Conservation (phyloP, 2,113 vertebrate genomes). For the Propithecus coquereli region DNA sequence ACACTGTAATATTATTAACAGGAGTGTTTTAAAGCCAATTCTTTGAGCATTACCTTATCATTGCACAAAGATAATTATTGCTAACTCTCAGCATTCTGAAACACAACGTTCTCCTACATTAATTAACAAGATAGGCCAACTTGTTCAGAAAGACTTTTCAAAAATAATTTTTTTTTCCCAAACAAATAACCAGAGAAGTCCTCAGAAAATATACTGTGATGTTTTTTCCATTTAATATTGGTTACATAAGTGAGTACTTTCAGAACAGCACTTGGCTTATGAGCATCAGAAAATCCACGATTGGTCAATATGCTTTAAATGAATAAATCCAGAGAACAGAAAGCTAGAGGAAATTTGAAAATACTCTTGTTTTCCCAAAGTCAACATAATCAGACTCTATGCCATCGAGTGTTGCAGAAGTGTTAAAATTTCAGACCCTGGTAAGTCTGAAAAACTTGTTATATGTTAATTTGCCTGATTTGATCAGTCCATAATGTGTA, state of each 20-base stretch:
- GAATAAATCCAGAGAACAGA: not conserved
- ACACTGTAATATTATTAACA: not conserved
- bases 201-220: not conserved
- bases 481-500: not conserved
- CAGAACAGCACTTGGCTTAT: not conserved
- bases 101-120: not conserved
- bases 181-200: not conserved
- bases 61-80: not conserved
- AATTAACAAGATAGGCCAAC: not conserved
- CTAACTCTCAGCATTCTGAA: not conserved
- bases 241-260: not conserved
- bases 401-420: not conserved
- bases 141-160: not conserved
- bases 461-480: not conserved
- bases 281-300: not conserved
- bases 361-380: not conserved
- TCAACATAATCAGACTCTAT: not conserved
- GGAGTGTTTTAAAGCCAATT: conserved; percentile 1
- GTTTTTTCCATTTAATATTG: not conserved
- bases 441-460: not conserved
- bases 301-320: not conserved
- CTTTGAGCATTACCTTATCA: not conserved
- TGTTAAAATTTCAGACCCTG: not conserved
- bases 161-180: not conserved
- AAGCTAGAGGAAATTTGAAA: not conserved